Evolutionary conservation across 1,140 invertebrate species (phyloP), one percentile per base, ranked within the genome.

Genomic region (Steinernema khuongi): DNA sequence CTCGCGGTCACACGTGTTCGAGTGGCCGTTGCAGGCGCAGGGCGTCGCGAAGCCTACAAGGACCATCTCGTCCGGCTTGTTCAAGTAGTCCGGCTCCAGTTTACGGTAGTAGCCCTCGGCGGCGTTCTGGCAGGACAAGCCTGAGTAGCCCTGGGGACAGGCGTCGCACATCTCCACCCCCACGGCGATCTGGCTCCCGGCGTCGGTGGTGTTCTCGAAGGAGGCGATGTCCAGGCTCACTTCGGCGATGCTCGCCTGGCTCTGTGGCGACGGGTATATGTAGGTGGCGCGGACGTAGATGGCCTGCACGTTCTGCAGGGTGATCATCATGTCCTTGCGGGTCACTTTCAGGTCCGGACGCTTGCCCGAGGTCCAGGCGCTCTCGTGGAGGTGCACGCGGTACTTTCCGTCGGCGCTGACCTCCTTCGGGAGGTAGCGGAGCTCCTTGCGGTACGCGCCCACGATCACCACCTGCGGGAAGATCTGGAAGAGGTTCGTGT

Each of bases 121-220:
- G 0, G 94, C 93, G 85, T 94, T 85, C 85, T 84, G 83, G 70
- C 84, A 85, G 1, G 83, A 85, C 1, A 44, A 26, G 1, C 83
- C 84, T 19, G 72, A 43, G 73, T 85, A 85, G 17, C 79, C 81
- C 43, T 71, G 70, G 1, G 80, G 78, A 74, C 86, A 92, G 83
- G 93, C 94, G n/a, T 90, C 87, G 84, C 96, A 97, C 66, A 91
- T 87, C 87, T 98, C 96, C 4, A 97, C 90, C 1, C 93, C 92
- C 60, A 88, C 86, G 0, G 92, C 93, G 90, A 86, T n/a, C 81
- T 77, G 29, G 81, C 81, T 60, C 80, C 50, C 73, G 28, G 67
- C 71, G 77, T 77, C 78, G 7, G 88, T 88, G 19, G 89, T 68
- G 89, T 1, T 89, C 89, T 71, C 87, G 89, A 68, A 78, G 31